These are phyloP conservation scores for Drosophila fungiperda DNA, from an alignment of 2,888 invertebrate species.

Conservation along the genomic window DNA sequence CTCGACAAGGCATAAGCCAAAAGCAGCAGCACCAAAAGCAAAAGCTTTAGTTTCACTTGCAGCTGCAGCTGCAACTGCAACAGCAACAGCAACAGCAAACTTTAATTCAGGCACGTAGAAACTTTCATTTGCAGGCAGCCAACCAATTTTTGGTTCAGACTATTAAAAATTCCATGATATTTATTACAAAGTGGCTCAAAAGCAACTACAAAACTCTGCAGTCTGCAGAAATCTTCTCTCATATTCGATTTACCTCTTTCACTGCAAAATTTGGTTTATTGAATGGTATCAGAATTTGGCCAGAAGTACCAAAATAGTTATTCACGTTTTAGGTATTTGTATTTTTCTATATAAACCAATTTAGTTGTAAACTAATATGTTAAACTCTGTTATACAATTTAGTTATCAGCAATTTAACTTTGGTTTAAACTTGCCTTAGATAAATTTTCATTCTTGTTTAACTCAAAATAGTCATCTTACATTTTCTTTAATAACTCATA, in stretches of 20 bases:
- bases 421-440: rapidly evolving
- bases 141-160: slow-evolving; percentile 49
- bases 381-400: background rate
- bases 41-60: slow-evolving; percentile 7
- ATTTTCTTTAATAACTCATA: background rate
- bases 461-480: background rate
- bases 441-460: background rate
- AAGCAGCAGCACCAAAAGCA: slow-evolving; percentile 4
- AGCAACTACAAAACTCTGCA: slow-evolving; percentile 43
- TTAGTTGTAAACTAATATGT: background rate
- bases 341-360: background rate
- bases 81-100: slow-evolving; percentile 33
- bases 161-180: slow-evolving; percentile 78
- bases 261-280: slow-evolving; percentile 8
- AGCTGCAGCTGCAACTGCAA: background rate
- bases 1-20: background rate
- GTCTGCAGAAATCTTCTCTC: slow-evolving; percentile 35
- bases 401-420: background rate
- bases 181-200: slow-evolving; percentile 58
- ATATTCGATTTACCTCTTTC: slow-evolving; percentile 39
- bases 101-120: slow-evolving; percentile 74
- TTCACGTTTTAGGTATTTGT: background rate
- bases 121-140: slow-evolving; percentile 45
- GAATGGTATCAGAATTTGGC: slow-evolving; percentile 1
- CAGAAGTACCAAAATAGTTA: background rate